Conservation (phyloP, 2,113 vertebrate species). For the Platysteira castanea region DNA sequence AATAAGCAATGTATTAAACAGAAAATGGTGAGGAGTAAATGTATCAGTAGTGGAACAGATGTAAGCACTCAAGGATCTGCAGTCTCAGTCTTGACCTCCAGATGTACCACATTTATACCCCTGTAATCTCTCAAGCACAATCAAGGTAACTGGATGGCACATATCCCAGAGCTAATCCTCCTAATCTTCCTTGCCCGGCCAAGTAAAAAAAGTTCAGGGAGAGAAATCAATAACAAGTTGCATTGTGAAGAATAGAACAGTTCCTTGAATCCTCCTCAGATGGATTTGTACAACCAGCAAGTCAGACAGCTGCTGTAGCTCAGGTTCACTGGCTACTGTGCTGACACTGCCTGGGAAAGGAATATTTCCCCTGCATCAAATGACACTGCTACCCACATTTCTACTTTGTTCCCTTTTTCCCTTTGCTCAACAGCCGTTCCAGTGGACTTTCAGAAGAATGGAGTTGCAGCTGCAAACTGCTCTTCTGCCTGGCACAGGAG, state of each 20-base stretch:
- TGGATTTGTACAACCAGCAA: background rate
- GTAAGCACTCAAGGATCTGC: background rate
- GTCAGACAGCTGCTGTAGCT: background rate
- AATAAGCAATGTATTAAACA: background rate
- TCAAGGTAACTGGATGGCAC: slow-evolving; percentile 8
- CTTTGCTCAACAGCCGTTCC: background rate
- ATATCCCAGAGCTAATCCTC: slow-evolving; percentile 20
- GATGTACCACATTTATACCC: slow-evolving; percentile 6
- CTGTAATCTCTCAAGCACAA: background rate
- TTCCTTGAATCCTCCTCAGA: background rate
- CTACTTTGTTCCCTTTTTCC: background rate
- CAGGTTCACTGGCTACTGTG: background rate
- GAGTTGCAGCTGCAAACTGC: background rate
- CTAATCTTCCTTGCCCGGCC: background rate
- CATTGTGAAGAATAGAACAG: background rate
- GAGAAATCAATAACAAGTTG: slow-evolving; percentile 15
- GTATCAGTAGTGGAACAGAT: background rate
- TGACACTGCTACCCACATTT: background rate
- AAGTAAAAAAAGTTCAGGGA: background rate
- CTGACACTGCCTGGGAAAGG: background rate
- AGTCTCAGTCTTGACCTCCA: background rate
- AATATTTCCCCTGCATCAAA: background rate
- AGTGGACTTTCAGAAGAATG: background rate
- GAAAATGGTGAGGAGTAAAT: background rate
- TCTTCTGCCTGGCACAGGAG: background rate